phyloP scores from a whole-genome alignment of 2,113 vertebrate species.

The Garra rufa region DNA sequence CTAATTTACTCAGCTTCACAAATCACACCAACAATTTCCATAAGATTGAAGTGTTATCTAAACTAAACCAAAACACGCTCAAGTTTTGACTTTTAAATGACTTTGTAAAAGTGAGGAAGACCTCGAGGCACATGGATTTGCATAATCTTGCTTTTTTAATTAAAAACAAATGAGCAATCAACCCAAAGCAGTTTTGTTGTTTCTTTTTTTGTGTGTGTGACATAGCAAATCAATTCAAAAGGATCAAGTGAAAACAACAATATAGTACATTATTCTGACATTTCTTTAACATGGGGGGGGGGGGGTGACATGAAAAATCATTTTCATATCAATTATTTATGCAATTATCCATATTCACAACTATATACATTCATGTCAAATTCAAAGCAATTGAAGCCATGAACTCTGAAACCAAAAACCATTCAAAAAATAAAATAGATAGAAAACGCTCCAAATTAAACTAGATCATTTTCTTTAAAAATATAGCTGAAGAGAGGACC shows the following conservation, averaged over 20 bases:
- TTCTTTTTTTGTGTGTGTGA: slow-evolving; percentile 57
- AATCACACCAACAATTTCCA: not conserved
- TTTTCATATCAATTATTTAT: slow-evolving; percentile 65
- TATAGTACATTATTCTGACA: slow-evolving; percentile 68
- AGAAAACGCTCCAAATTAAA: slow-evolving; percentile 71
- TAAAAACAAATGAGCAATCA: slow-evolving; percentile 74
- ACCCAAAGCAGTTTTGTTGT: slow-evolving; percentile 57
- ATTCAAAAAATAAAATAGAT: slow-evolving; percentile 58
- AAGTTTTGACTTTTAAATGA: not conserved
- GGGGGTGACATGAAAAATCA: slow-evolving; percentile 73
- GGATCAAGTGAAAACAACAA: slow-evolving; percentile 68
- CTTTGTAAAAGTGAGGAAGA: slow-evolving; percentile 33
- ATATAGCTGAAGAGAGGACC: slow-evolving; percentile 71
- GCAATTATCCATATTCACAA: slow-evolving; percentile 79
- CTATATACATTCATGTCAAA: slow-evolving; percentile 79
- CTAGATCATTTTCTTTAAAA: slow-evolving; percentile 74
- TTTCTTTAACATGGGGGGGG: slow-evolving; percentile 60
- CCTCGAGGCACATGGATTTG: slow-evolving; percentile 57
- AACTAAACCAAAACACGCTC: not conserved
- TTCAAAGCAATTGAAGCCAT: slow-evolving; percentile 64
- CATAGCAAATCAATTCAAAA: slow-evolving; percentile 75
- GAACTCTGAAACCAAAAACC: slow-evolving; percentile 52
- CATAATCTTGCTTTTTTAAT: slow-evolving; percentile 70
- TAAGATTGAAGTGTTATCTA: not conserved
- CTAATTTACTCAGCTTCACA: no score